These are phyloP conservation scores for Melinaea marsaeus DNA, from an alignment of 2,888 invertebrate species.

Conservation along the genomic window DNA sequence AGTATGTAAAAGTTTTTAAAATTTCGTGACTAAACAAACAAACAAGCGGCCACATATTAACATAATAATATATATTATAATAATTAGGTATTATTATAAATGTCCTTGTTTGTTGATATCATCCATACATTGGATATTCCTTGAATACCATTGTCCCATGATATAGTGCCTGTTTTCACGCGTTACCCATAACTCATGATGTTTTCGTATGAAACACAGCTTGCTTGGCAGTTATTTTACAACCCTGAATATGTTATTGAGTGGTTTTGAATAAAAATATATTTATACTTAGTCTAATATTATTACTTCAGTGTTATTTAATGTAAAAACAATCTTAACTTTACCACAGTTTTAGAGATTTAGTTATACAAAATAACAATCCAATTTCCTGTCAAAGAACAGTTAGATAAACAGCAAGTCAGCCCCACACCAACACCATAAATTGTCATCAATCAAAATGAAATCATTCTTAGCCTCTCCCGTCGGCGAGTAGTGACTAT, in stretches of 20 bases:
- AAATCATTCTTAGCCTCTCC: conserved; percentile 42
- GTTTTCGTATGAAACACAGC: conserved; percentile 70
- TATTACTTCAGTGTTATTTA: too few species aligned
- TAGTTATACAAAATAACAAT: neutral
- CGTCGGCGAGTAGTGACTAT: conserved; percentile 45
- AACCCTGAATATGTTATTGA: conserved; percentile 15
- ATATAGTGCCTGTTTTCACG: conserved; percentile 47
- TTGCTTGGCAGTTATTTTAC: conserved; percentile 47
- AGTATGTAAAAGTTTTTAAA: too few species aligned
- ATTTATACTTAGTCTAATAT: neutral
- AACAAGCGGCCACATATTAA: too few species aligned
- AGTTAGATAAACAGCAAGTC: conserved; percentile 1
- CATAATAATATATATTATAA: neutral
- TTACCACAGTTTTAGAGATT: too few species aligned
- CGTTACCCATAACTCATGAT: conserved; percentile 56
- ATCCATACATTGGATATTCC: conserved; percentile 21
- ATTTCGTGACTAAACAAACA: too few species aligned
- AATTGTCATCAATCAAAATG: conserved; percentile 41
- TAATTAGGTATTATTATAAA: neutral
- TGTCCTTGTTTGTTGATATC: conserved; percentile 14
- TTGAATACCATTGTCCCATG: conserved; percentile 29
- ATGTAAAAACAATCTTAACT: too few species aligned
- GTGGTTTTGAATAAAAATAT: neutral
- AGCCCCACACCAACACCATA: conserved; percentile 20
- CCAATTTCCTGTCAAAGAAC: neutral